phyloP scores from a whole-genome alignment of 2,888 invertebrate species.

The Deladenus siricidicola region DNA sequence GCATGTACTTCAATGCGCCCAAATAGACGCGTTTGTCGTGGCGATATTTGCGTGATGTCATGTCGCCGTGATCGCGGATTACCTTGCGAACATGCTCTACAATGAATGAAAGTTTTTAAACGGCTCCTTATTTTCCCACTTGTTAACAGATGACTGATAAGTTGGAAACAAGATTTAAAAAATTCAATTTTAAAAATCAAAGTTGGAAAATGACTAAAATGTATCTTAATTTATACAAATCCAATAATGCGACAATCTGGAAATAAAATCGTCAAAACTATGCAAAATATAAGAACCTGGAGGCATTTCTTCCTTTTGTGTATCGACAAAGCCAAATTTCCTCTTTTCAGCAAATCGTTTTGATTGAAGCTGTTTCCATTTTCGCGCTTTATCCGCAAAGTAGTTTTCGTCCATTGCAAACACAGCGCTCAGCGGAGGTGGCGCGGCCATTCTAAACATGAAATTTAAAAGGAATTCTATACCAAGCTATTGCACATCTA shows the following conservation, averaged over 20 bases:
- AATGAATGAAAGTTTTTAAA: conserved; percentile 13
- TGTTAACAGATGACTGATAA: neutral
- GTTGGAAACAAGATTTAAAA: neutral
- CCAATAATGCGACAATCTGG: neutral
- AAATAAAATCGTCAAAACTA: too few species aligned
- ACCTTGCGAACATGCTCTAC: conserved; percentile 92
- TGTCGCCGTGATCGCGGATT: conserved; percentile 96
- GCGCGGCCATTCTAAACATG: neutral
- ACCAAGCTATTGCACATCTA: too few species aligned
- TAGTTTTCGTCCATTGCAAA: neutral
- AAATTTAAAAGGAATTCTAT: too few species aligned
- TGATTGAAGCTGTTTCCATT: conserved; percentile 98
- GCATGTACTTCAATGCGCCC: conserved; percentile 98
- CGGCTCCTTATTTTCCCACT: neutral
- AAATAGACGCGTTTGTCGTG: conserved; percentile 97
- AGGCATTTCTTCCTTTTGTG: conserved; percentile 99
- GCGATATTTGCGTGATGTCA: conserved; percentile 95
- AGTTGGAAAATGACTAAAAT: too few species aligned
- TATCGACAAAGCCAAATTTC: conserved; percentile 96
- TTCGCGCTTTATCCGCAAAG: conserved; percentile 56
- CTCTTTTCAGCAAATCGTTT: conserved; percentile 95
- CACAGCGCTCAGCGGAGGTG: neutral
- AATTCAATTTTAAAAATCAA: neutral
- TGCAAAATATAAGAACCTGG: conserved; percentile 58
- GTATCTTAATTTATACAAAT: neutral